Evolutionary conservation across 2,797 vertebrate genomes (phyloP), one percentile per base, ranked within the genome.

Genomic region (Rhinatrema bivittatum): DNA sequence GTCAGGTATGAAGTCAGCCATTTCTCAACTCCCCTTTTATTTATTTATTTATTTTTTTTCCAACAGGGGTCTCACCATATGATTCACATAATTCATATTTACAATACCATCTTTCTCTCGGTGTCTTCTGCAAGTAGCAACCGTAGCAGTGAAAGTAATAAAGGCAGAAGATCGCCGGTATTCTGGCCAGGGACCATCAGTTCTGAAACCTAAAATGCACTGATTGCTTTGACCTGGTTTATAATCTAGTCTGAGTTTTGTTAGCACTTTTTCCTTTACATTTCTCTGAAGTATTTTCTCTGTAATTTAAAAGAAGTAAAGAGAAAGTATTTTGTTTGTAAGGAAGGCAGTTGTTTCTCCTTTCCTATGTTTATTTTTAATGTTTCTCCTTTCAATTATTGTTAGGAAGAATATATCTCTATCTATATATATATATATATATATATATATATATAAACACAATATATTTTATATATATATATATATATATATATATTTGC

Each of bases 1-100:
- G 85, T 82, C 83, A 87, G 84, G 85, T 87, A 87, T 80, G 75
- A 78, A 86, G 78, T 84, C 82, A 85, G 80, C 82, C 82, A 87
- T 87, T 86, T 87, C 83, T 85, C 78, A 84, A 79, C 78, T 81
- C 73, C 71, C 72, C 70, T 74, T 74, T 76, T 71, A 68, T 74
- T 69, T 74, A 52, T 71, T 73, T 65, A 65, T 53, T 44, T n/a
- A n/a, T 43, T 4, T 70, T 20, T 16, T 5, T 27, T 7, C 16
- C 33, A 21, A 72, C 70, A 54, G 72, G 69, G 73, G 63, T 82
- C 72, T 83, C 74, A 77, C 72, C 74, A 76, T 83, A 79, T 78
- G 74, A 83, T 86, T 84, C 81, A 80, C 76, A 81, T 86, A 82
- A 81, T 84, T 84, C 76, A 80, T 80, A 79, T 84, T 85, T 82